Evolutionary conservation across 2,888 invertebrate genomes (phyloP).

Genomic region (Melolontha melolontha): DNA sequence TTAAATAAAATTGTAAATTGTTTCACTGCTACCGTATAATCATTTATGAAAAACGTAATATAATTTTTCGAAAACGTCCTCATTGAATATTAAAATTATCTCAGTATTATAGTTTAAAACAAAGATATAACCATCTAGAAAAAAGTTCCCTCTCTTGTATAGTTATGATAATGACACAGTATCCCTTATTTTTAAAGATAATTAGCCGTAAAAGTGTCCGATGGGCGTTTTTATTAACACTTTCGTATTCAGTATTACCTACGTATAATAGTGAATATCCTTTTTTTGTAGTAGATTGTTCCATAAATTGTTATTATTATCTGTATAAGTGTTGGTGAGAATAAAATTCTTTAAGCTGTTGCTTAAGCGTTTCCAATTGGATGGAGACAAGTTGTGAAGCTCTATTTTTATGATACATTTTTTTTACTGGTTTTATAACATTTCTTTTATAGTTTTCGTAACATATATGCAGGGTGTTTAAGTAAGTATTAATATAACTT

Average conservation of each 20-base stretch:
- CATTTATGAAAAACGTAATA: conserved; percentile 10
- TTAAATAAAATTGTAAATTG: conserved; percentile 39
- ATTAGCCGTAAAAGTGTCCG: conserved; percentile 31
- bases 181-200: conserved; percentile 4
- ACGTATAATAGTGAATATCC: conserved; percentile 26
- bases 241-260: conserved; percentile 10
- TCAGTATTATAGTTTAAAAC: neutral
- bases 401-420: too few species aligned
- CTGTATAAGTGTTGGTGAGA: neutral
- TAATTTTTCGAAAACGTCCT: conserved; percentile 9
- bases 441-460: too few species aligned
- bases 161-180: conserved; percentile 38
- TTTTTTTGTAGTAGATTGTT: conserved; percentile 4
- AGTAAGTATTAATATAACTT: too few species aligned
- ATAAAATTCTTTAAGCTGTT: neutral
- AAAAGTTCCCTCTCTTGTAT: conserved; percentile 13
- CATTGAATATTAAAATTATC: conserved; percentile 21
- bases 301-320: neutral
- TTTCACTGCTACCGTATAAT: conserved; percentile 17
- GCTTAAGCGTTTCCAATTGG: neutral
- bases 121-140: neutral
- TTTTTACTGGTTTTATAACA: too few species aligned
- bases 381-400: too few species aligned
- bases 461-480: too few species aligned
- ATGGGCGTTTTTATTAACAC: conserved; percentile 35